Evolutionary conservation across 2,113 vertebrate genomes (phyloP).

Genomic region (Sylvietta virens): DNA sequence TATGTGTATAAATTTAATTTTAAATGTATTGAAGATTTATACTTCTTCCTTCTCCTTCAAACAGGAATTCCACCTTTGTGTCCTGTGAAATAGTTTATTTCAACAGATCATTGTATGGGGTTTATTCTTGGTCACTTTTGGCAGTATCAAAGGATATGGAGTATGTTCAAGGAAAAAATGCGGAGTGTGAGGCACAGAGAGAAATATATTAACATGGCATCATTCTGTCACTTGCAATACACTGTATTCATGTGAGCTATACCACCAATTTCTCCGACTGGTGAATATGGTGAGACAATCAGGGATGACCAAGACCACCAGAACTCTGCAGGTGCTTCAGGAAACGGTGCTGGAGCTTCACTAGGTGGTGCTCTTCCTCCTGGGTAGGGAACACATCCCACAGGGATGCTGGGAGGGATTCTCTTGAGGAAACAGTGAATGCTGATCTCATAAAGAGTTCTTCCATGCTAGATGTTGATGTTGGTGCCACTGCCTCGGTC

Average conservation of each 20-base stretch:
- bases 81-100: background rate
- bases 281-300: accelerated
- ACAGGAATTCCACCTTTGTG: background rate
- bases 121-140: background rate
- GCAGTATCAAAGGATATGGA: background rate
- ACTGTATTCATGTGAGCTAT: background rate
- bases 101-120: background rate
- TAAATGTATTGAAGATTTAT: background rate
- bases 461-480: background rate
- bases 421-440: background rate
- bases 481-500: background rate
- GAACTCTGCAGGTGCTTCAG: background rate
- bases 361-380: constrained; percentile 3
- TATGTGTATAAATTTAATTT: background rate
- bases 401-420: background rate
- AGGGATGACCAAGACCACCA: accelerated
- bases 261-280: background rate
- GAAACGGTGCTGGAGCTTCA: background rate
- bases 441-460: background rate
- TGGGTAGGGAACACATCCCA: background rate
- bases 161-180: background rate
- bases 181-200: background rate
- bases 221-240: background rate
- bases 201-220: background rate
- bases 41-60: background rate